phyloP scores from a whole-genome alignment of 2,113 vertebrate genomes.

The Pygoscelis adeliae region DNA sequence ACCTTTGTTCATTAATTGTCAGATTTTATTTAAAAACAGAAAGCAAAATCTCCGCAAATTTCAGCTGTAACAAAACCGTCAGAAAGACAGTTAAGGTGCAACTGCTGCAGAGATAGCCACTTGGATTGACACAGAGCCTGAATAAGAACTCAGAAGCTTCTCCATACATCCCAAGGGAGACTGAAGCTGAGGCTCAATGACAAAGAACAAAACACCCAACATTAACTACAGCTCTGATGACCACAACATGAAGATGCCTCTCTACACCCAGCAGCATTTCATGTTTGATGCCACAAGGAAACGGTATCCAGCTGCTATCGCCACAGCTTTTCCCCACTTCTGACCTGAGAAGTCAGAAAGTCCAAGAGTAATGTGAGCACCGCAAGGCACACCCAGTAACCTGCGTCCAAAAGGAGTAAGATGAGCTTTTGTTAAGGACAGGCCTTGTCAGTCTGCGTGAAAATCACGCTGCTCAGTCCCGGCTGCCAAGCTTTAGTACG shows the following conservation, averaged over 20 bases:
- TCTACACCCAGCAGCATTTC: not conserved
- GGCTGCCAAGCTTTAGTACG: not conserved
- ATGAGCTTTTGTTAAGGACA: not conserved
- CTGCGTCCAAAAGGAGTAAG: not conserved
- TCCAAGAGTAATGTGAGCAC: not conserved
- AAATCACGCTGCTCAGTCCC: rapidly evolving
- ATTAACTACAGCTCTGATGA: not conserved
- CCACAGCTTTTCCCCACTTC: not conserved
- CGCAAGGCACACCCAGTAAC: not conserved
- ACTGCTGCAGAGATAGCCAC: not conserved
- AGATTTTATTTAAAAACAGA: not conserved
- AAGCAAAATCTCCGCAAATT: not conserved
- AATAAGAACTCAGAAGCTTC: not conserved
- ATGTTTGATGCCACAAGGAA: not conserved
- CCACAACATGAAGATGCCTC: not conserved
- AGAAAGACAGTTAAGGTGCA: not conserved
- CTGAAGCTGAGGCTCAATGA: not conserved
- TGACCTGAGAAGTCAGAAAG: not conserved
- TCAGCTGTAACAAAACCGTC: not conserved
- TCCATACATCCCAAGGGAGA: not conserved
- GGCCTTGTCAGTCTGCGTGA: not conserved
- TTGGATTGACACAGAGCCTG: not conserved
- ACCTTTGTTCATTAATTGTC: not conserved
- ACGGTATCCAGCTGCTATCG: not conserved
- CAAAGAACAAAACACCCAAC: not conserved